Conservation (phyloP, 2,888 invertebrate species). For the Pachycephus smyrnensis region DNA sequence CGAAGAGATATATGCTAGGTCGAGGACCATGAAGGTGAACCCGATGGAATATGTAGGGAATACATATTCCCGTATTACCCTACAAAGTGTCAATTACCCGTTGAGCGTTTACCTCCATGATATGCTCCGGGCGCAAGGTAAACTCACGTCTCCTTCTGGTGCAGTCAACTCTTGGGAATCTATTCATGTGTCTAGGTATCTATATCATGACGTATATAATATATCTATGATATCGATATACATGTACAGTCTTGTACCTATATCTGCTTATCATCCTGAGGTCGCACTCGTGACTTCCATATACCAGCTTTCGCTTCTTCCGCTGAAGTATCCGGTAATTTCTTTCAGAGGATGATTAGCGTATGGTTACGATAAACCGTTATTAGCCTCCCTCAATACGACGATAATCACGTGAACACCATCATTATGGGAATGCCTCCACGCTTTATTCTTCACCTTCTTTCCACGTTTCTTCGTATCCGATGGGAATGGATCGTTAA, state of each 20-base stretch:
- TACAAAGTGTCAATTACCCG: conserved; percentile 46
- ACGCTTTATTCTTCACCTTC: neutral
- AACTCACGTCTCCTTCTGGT: neutral
- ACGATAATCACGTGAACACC: neutral
- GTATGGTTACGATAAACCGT: neutral
- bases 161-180: neutral
- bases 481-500: neutral
- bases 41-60: neutral
- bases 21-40: neutral
- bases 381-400: neutral
- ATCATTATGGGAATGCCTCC: neutral
- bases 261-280: neutral
- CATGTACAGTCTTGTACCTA: neutral
- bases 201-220: neutral
- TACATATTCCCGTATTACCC: neutral
- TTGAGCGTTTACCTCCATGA: conserved; percentile 13
- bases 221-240: neutral
- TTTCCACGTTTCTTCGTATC: neutral
- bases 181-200: neutral
- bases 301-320: neutral
- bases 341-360: neutral
- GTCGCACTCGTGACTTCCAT: neutral
- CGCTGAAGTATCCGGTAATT: neutral
- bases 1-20: neutral
- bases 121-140: neutral